A percentile compares a stretch with the other conserved stretches of the same genome.
phyloP scores from a whole-genome alignment of 2,888 invertebrate genomes.

The Brachypalpus laphriformis region DNA sequence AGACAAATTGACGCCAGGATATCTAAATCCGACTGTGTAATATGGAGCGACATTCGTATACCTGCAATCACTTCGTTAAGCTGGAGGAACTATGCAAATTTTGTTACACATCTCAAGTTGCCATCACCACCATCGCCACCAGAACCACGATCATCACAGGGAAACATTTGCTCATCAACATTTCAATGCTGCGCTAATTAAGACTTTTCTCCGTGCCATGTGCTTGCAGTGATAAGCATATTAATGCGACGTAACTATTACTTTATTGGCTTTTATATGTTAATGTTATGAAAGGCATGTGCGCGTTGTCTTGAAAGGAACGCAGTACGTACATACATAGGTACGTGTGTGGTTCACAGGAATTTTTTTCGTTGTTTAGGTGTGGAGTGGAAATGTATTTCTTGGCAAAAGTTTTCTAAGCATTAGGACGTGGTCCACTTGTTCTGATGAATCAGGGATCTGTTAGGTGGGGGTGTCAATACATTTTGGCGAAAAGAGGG shows the following conservation, averaged over 20 bases:
- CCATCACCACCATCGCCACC: not conserved
- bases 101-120: constrained; percentile 27
- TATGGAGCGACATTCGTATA: constrained; percentile 7
- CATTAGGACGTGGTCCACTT: too few relatives aligned
- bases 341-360: too few relatives aligned
- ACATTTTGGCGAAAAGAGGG: too few relatives aligned
- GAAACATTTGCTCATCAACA: constrained; percentile 53
- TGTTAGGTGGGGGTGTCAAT: too few relatives aligned
- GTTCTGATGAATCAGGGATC: too few relatives aligned
- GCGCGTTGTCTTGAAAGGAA: not conserved
- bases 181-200: constrained; percentile 62
- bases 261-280: constrained; percentile 5
- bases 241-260: constrained; percentile 19
- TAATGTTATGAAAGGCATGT: not conserved
- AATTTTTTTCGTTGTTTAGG: too few relatives aligned
- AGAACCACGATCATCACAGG: not conserved
- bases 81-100: constrained; percentile 59
- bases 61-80: constrained; percentile 52
- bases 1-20: constrained; percentile 51
- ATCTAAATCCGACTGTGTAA: constrained; percentile 38
- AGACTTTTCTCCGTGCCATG: constrained; percentile 3
- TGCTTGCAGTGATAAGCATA: constrained; percentile 29
- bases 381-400: too few relatives aligned
- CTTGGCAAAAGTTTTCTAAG: too few relatives aligned
- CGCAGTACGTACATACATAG: not conserved